These are phyloP conservation scores for Alsophila aescularia DNA, from an alignment of 2,888 invertebrate species.

Conservation along the genomic window DNA sequence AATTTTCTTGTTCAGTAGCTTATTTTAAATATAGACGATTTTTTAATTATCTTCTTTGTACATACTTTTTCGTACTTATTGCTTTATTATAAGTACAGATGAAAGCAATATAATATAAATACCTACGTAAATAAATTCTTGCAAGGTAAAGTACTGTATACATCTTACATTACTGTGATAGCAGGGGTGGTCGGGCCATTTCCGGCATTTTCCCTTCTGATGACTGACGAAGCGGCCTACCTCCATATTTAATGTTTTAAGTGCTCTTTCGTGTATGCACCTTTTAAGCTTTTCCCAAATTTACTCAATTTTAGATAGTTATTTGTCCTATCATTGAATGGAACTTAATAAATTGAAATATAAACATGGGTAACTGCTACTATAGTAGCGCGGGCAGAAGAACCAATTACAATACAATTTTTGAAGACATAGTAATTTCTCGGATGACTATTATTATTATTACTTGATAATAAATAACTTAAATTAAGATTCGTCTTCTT, in stretches of 20 bases:
- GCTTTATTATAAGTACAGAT: too few species aligned
- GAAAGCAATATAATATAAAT: too few species aligned
- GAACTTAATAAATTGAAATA: neutral
- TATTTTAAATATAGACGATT: too few species aligned
- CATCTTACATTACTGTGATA: neutral
- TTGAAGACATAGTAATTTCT: too few species aligned
- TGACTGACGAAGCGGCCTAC: conserved; percentile 51
- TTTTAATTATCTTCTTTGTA: too few species aligned
- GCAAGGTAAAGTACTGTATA: neutral
- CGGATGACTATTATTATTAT: too few species aligned
- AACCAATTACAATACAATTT: too few species aligned
- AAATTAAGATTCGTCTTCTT: too few species aligned
- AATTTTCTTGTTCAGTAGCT: too few species aligned
- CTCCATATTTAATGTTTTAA: conserved; percentile 77
- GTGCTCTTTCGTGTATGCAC: conserved; percentile 70
- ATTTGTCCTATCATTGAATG: neutral
- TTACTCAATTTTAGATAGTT: neutral
- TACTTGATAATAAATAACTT: too few species aligned
- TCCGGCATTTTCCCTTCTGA: conserved; percentile 47
- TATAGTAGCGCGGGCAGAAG: too few species aligned
- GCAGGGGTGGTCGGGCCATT: neutral
- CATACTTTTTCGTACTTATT: too few species aligned
- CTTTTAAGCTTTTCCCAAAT: conserved; percentile 9
- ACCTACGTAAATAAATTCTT: neutral
- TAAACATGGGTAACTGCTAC: neutral